Base-by-base conservation (phyloP, 1,140 invertebrate genomes). In the Drosophila sturtevanti region DNA sequence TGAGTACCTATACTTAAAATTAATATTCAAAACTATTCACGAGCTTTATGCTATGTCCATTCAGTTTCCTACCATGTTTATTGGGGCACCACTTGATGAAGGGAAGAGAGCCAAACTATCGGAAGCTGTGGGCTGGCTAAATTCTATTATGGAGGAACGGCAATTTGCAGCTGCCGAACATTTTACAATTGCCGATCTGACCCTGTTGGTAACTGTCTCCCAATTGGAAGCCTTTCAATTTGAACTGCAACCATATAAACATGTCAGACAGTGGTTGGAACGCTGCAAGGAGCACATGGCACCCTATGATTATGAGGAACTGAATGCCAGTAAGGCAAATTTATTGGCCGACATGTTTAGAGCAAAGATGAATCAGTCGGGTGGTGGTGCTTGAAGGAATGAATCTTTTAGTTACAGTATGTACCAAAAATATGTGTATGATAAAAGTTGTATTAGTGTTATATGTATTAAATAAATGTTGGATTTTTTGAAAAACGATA, bases 171-270 rank as follows among this genome's bases (percentile, higher is more conserved):
- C 92, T 4, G 79, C 92, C 0, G 35, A 91, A 0, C 87, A 92
- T 18, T 79, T 95, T 2, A 95, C 95, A 6, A 92, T 95, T 60
- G 95, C 95, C 4, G 95, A 94, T 79, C 70, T 93, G 1, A 51
- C 92, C 0, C 37, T 94, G 0, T 72, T 91, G 7, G 84, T 92
- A 3, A 93, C 92, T 0, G 72, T 94, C 34, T 92, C 70, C 4
- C 91, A 92, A 65, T 71, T 91, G 16, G 91, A 92, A 48, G 90
- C 90, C 9, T 90, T 91, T 31, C 89, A 69, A 0, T 84, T 91
- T 48, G 90, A 92, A 5, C 44, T 92, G 10, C 52, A 64, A 22
- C 69, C 90, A 21, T 91, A 81, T 31, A 82, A 79, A 14, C 63
- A 81, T 41, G 60, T 92, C 18, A 60, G 66, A 9, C 72, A 74